Evolutionary conservation across 35 echinoderm and acorn worm species (phyloP), one percentile per base, ranked within the genome.

Genomic region (Lytechinus pictus): DNA sequence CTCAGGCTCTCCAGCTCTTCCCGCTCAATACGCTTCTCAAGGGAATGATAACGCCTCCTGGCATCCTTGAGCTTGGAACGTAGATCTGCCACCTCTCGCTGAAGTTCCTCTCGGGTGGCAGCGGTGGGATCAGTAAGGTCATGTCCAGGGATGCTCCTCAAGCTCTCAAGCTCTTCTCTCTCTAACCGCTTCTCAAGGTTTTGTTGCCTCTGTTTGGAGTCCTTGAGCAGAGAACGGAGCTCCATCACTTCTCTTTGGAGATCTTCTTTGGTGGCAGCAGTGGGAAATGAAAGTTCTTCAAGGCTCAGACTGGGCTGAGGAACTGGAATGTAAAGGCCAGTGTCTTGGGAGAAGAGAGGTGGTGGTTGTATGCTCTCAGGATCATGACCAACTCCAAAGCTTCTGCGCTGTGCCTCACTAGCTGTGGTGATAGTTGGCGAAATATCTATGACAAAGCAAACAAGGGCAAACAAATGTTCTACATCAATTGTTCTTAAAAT

Each of bases 1-100:
- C 98, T 54, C 4, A 98, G 54, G 92, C 97, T 97, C 54, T 96
- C 97, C 51, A 98, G 27, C 21, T 98, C 97, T 29, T 98, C 95
- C 27, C 93, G 27, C 88, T 95, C 96, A 19, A 97, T 86, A 24
- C 52, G 53, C 89, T 98, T 95, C 86, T 98, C 97, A 53, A 96
- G 94, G 44, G 92, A 95, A 54, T 92, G 91, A 21, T 94, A 27
- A 16, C 94, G 86, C 24, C 91, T 94, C 86, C 51, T 61, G 28
- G 95, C 95, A 9, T 94, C 95, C 28, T 95, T 92, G 89, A 97
- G 88, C 60, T 96, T 91, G 14, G 96, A 96, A 16, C 93, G 60
- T 6, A 96, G 92, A 19, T 94, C 79, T 6, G 92, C 87, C 61
- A 97, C 92, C 60, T 95, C 96, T 16, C 54, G 71, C 52, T 94